These are phyloP conservation scores for Leptodactylus fuscus DNA, from an alignment of 2,113 vertebrate species.

Conservation along the genomic window DNA sequence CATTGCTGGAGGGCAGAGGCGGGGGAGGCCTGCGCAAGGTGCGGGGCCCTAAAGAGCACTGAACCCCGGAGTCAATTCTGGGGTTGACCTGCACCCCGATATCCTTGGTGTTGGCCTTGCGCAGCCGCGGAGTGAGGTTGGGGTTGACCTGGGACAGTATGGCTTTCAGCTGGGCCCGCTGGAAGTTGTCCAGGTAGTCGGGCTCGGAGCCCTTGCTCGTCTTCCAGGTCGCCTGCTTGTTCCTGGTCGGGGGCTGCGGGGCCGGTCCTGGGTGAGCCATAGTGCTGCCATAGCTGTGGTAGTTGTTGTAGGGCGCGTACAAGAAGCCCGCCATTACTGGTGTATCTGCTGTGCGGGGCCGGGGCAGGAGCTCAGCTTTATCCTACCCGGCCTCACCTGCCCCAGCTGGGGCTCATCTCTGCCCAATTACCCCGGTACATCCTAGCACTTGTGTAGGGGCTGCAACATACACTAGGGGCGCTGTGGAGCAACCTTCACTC, in stretches of 20 bases:
- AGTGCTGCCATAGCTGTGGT: conserved; percentile 64
- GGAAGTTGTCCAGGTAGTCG: conserved; percentile 81
- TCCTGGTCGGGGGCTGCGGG: not conserved
- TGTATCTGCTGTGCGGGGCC: not conserved
- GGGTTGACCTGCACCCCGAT: conserved; percentile 89
- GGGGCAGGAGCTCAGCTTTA: not conserved
- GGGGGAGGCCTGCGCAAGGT: conserved; percentile 67
- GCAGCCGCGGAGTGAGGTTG: conserved; percentile 61
- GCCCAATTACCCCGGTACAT: not conserved
- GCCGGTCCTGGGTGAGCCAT: not conserved
- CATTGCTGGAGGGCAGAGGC: not conserved
- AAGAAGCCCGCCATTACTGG: conserved; percentile 79
- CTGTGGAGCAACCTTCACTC: too few species aligned
- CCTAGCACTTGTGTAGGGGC: too few species aligned
- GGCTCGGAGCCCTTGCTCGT: conserved; percentile 70
- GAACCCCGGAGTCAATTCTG: conserved; percentile 78
- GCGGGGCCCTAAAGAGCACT: conserved; percentile 87
- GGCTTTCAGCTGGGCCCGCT: conserved; percentile 76
- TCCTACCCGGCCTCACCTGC: not conserved
- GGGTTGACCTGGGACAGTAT: conserved; percentile 79
- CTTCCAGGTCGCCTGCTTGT: conserved; percentile 74
- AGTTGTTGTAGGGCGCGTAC: conserved; percentile 68
- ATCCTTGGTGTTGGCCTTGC: conserved; percentile 77
- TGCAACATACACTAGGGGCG: too few species aligned
- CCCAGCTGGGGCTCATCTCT: not conserved